Percentiles rank a stretch among this genome's conserved stretches.
Evolutionary conservation across 23 tunicate genomes (phyloP).

Genomic region (Halocynthia aurantium): DNA sequence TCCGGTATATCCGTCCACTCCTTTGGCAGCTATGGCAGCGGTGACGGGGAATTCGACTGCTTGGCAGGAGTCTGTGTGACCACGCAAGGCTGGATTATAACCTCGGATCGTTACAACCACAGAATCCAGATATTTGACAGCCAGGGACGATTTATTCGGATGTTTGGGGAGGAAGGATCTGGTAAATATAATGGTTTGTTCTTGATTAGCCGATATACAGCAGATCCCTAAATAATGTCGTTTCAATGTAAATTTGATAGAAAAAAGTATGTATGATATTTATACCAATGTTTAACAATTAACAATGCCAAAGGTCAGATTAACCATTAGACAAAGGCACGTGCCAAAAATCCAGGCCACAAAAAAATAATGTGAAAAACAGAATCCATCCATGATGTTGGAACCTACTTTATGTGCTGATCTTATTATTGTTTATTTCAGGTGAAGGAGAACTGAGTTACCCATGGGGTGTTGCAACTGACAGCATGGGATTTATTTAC

Average conservation of each 20-base stretch:
- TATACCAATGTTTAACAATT: too few species aligned
- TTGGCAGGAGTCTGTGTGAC: slow-evolving; percentile 61
- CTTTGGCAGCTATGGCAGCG: slow-evolving; percentile 44
- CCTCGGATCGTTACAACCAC: slow-evolving; percentile 60
- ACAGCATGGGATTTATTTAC: slow-evolving; percentile 54
- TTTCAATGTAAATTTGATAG: too few species aligned
- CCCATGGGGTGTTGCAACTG: slow-evolving; percentile 72
- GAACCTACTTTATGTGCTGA: too few species aligned
- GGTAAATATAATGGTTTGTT: slow-evolving; percentile 14
- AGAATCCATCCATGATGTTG: too few species aligned
- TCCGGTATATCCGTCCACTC: slow-evolving; percentile 17
- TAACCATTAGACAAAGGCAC: too few species aligned
- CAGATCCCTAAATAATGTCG: too few species aligned
- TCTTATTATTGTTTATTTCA: background rate
- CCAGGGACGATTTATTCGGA: slow-evolving; percentile 47
- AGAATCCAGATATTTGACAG: slow-evolving; percentile 56
- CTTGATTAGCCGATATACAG: background rate
- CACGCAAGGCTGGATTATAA: slow-evolving; percentile 52
- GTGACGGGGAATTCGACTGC: slow-evolving; percentile 50
- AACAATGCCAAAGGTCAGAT: too few species aligned
- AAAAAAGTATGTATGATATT: too few species aligned
- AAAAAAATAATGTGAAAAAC: too few species aligned
- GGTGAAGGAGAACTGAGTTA: slow-evolving; percentile 64
- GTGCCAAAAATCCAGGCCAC: too few species aligned
- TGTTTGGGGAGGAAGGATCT: slow-evolving; percentile 58